Percentiles rank a stretch among this genome's conserved stretches.
Evolutionary conservation across 2,797 vertebrate genomes (phyloP).

Genomic region (Peromyscus aztecus): DNA sequence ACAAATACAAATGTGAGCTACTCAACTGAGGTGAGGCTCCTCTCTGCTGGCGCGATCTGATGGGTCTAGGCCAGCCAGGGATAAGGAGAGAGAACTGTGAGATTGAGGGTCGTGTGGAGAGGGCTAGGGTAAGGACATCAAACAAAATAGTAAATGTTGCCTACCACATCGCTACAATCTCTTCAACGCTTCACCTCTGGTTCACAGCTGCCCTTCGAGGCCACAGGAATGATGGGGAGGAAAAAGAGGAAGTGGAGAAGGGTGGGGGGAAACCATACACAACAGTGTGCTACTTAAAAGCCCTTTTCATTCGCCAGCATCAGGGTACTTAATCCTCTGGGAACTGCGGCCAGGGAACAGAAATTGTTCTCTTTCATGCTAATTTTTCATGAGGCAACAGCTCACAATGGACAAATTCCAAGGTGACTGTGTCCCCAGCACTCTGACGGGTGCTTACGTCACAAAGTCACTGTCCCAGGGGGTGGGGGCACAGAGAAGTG

Average conservation of each 20-base stretch:
- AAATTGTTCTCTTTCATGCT: background rate
- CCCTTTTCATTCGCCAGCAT: conserved; percentile 52
- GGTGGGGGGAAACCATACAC: background rate
- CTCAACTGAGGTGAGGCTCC: conserved; percentile 9
- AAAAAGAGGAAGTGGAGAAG: background rate
- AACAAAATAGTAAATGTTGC: background rate
- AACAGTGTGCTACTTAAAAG: background rate
- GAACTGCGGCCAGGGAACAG: background rate
- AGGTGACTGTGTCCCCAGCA: background rate
- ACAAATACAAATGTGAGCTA: conserved; percentile 61
- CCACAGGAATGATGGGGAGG: background rate
- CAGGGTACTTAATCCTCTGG: background rate
- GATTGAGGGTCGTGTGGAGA: background rate
- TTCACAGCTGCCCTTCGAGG: background rate
- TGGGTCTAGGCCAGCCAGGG: background rate
- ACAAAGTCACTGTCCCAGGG: conserved; percentile 64
- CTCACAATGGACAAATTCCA: conserved; percentile 35
- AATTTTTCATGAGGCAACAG: conserved; percentile 22
- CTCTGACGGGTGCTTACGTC: conserved; percentile 66
- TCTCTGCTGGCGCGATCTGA: background rate
- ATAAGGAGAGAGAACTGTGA: background rate
- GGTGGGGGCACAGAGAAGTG: background rate
- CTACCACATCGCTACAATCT: conserved; percentile 34
- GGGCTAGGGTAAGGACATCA: background rate
- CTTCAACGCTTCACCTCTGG: background rate